A percentile compares a stretch with the other conserved stretches of the same genome.
These are phyloP conservation scores for Scomberomorus guttatus DNA, from an alignment of 2,797 vertebrate species.

Conservation along the genomic window DNA sequence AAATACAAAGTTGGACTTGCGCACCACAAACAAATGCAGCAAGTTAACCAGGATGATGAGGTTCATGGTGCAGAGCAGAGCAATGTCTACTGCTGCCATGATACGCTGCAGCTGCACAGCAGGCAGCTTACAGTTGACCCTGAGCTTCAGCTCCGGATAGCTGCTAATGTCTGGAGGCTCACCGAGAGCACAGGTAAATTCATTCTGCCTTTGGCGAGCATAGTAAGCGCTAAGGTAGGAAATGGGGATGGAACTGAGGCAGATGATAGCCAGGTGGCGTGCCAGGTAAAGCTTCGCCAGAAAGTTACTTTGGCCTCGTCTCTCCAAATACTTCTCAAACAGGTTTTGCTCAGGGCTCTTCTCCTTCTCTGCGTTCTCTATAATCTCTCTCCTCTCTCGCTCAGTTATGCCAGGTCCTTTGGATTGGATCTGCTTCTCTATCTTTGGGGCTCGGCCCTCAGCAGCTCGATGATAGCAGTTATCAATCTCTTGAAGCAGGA, in stretches of 20 bases:
- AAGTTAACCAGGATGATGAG: slow-evolving; percentile 96
- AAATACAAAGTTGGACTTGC: slow-evolving; percentile 99
- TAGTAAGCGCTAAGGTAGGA: slow-evolving; percentile 97
- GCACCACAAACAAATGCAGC: slow-evolving; percentile 97
- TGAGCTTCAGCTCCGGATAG: slow-evolving; percentile 88
- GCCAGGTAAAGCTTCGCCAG: slow-evolving; percentile 96
- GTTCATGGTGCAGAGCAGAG: slow-evolving; percentile 96
- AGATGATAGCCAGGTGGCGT: slow-evolving; percentile 95
- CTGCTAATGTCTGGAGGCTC: slow-evolving; percentile 93
- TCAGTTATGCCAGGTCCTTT: slow-evolving; percentile 98
- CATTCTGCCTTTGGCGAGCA: slow-evolving; percentile 96
- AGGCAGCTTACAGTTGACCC: slow-evolving; percentile 96
- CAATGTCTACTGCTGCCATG: slow-evolving; percentile 94
- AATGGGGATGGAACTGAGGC: slow-evolving; percentile 97
- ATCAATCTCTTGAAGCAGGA: slow-evolving; percentile 99
- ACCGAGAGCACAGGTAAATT: slow-evolving; percentile 95
- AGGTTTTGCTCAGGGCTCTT: slow-evolving; percentile 99
- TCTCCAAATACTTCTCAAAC: slow-evolving; percentile 98
- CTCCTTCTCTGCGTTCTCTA: slow-evolving; percentile 98
- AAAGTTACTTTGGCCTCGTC: slow-evolving; percentile 97
- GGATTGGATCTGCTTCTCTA: slow-evolving; percentile 99
- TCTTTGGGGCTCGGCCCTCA: slow-evolving; percentile 97
- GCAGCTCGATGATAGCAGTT: slow-evolving; percentile 99
- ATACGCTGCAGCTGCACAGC: slow-evolving; percentile 98
- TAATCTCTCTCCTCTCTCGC: slow-evolving; percentile 95